Evolutionary conservation across 2,888 invertebrate genomes (phyloP).

Genomic region (Sicus ferrugineus): DNA sequence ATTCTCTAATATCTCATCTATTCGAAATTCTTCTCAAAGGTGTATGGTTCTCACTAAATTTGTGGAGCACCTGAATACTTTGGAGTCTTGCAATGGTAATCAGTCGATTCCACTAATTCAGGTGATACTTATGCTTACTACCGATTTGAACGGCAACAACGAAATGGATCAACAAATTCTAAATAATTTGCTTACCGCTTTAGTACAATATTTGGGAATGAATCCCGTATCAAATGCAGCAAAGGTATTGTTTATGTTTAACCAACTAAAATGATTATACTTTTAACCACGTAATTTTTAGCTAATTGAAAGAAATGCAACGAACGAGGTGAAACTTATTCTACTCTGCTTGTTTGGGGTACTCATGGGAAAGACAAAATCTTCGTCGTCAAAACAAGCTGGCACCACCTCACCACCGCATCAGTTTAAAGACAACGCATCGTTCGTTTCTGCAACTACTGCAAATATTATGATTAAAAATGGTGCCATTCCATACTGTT

Average conservation of each 20-base stretch:
- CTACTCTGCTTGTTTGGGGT: slow-evolving; percentile 86
- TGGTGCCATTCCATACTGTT: slow-evolving; percentile 77
- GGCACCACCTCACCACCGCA: slow-evolving; percentile 65
- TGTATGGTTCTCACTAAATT: slow-evolving; percentile 76
- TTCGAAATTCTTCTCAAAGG: slow-evolving; percentile 48
- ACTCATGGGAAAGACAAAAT: slow-evolving; percentile 65
- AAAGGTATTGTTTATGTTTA: too few relatives aligned
- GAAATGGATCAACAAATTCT: slow-evolving; percentile 81
- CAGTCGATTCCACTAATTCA: slow-evolving; percentile 92
- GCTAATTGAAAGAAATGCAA: slow-evolving; percentile 70
- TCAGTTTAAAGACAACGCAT: slow-evolving; percentile 68
- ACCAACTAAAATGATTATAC: too few relatives aligned
- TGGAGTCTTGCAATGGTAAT: slow-evolving; percentile 81
- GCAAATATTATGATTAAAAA: slow-evolving; percentile 75
- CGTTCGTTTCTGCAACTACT: slow-evolving; percentile 74
- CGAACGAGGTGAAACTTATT: slow-evolving; percentile 86
- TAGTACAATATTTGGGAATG: slow-evolving; percentile 78
- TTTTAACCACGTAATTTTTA: slow-evolving; percentile 37
- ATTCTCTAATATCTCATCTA: too few relatives aligned
- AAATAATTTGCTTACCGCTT: slow-evolving; percentile 76
- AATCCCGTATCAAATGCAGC: slow-evolving; percentile 66
- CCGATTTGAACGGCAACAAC: slow-evolving; percentile 86
- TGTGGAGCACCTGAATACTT: slow-evolving; percentile 78
- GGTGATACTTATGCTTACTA: slow-evolving; percentile 87
- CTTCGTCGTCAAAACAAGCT: slow-evolving; percentile 54